phyloP scores from a whole-genome alignment of 1,140 invertebrate genomes.

The Caerostris extrusa region DNA sequence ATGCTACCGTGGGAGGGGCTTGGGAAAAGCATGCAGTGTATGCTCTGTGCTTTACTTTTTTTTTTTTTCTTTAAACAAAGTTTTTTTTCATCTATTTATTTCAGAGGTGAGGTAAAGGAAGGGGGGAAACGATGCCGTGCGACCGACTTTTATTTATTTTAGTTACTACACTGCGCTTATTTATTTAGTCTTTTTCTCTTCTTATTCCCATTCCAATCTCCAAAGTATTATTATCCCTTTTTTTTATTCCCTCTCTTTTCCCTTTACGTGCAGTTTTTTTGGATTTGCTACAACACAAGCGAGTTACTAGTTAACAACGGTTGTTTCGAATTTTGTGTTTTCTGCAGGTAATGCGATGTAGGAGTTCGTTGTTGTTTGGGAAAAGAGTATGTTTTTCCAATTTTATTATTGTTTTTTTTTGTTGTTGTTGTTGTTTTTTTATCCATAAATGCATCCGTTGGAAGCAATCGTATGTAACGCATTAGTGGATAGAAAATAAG shows the following conservation, averaged over 20 bases:
- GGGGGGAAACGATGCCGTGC: background rate
- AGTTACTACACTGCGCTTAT: slow-evolving; percentile 19
- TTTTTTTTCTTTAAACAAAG: slow-evolving; percentile 5
- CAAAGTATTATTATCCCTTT: slow-evolving; percentile 19
- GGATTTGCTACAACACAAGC: background rate
- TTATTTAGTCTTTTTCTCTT: slow-evolving; percentile 8
- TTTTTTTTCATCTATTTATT: slow-evolving; percentile 55
- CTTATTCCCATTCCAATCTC: background rate
- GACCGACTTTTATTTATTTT: slow-evolving; percentile 40
- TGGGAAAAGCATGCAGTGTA: slow-evolving; percentile 28
- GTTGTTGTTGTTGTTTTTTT: background rate
- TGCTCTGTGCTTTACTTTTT: background rate
- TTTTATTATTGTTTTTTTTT: background rate
- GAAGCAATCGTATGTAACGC: background rate
- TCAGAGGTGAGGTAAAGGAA: background rate
- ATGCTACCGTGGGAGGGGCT: slow-evolving; percentile 34
- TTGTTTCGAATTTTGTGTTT: slow-evolving; percentile 33
- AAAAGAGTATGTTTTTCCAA: slow-evolving; percentile 7
- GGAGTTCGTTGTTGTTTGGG: background rate
- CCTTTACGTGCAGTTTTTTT: slow-evolving; percentile 27
- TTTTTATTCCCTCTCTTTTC: background rate
- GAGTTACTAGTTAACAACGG: slow-evolving; percentile 27
- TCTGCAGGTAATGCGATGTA: slow-evolving; percentile 15
- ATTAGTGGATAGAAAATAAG: background rate
- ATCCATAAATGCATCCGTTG: background rate